A percentile compares a stretch with the other conserved stretches of the same genome.
Conservation (phyloP, 2,113 vertebrate genomes). For the Raphicerus campestris region DNA sequence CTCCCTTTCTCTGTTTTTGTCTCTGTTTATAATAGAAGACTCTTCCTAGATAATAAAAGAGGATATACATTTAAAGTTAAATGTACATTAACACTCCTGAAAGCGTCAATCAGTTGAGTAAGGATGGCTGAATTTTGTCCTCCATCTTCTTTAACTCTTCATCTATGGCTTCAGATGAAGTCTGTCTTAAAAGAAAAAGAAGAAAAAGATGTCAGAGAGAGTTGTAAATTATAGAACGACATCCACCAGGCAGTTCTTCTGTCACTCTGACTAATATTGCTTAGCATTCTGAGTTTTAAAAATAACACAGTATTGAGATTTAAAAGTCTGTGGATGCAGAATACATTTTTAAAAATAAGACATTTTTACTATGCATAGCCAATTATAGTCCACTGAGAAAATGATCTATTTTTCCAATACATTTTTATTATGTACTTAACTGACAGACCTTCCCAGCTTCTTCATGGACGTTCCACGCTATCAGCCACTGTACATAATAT, state of each 20-base stretch:
- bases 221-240: conserved; percentile 54
- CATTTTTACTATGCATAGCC: conserved; percentile 73
- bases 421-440: conserved; percentile 75
- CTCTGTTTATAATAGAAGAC: not conserved
- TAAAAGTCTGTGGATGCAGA: conserved; percentile 64
- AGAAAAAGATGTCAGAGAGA: conserved; percentile 54
- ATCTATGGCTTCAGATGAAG: conserved; percentile 48
- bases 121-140: conserved; percentile 27
- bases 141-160: conserved; percentile 48
- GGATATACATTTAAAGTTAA: conserved; percentile 1
- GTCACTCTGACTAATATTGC: conserved; percentile 61
- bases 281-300: conserved; percentile 64
- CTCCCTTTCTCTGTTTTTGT: not conserved
- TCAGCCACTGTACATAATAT: conserved; percentile 57
- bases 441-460: conserved; percentile 56
- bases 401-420: conserved; percentile 72
- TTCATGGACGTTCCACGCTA: conserved; percentile 51
- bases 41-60: conserved; percentile 2
- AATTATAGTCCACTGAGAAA: conserved; percentile 77
- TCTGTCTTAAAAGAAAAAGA: conserved; percentile 45
- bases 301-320: conserved; percentile 65
- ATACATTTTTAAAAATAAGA: conserved; percentile 70
- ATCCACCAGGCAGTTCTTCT: conserved; percentile 42
- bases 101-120: not conserved
- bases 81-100: not conserved